Evolutionary conservation across 2,113 vertebrate species (phyloP).

Genomic region (Periophthalmus modestus): DNA sequence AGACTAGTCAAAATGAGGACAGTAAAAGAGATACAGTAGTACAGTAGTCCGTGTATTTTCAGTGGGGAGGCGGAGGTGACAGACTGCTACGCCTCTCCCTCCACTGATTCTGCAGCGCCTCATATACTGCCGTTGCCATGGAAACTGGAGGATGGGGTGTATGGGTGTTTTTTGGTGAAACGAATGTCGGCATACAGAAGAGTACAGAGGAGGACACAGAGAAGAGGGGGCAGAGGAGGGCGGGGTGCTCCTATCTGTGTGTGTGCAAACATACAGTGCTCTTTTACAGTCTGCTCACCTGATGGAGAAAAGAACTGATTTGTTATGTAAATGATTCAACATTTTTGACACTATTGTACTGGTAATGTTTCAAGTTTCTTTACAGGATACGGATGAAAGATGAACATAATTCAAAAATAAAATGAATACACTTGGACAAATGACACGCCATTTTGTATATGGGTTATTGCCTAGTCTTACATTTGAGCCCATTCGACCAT

Average conservation of each 20-base stretch:
- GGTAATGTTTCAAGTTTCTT: neutral
- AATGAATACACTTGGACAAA: no score
- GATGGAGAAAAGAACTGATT: constrained; percentile 60
- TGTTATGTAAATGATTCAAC: constrained; percentile 29
- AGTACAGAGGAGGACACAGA: constrained; percentile 7
- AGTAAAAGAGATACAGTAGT: constrained; percentile 53
- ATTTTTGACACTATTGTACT: neutral
- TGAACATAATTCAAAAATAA: no score
- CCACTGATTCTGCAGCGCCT: constrained; percentile 63
- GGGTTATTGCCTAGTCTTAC: neutral
- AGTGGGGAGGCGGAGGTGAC: constrained; percentile 63
- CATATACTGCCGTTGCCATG: constrained; percentile 76
- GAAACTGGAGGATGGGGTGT: constrained; percentile 76
- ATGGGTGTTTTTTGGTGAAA: constrained; percentile 53
- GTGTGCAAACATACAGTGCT: constrained; percentile 18
- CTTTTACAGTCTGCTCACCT: constrained; percentile 54
- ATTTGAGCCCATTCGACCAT: neutral
- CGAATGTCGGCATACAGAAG: constrained; percentile 50
- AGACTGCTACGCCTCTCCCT: constrained; percentile 67
- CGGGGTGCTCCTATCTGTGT: constrained; percentile 24
- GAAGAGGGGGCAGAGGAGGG: neutral
- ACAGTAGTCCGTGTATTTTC: constrained; percentile 60
- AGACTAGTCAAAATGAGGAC: constrained; percentile 7
- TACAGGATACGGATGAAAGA: neutral
- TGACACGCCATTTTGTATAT: no score